These are phyloP conservation scores for Tetragnatha montana DNA, from an alignment of 2,888 invertebrate species.

Conservation along the genomic window DNA sequence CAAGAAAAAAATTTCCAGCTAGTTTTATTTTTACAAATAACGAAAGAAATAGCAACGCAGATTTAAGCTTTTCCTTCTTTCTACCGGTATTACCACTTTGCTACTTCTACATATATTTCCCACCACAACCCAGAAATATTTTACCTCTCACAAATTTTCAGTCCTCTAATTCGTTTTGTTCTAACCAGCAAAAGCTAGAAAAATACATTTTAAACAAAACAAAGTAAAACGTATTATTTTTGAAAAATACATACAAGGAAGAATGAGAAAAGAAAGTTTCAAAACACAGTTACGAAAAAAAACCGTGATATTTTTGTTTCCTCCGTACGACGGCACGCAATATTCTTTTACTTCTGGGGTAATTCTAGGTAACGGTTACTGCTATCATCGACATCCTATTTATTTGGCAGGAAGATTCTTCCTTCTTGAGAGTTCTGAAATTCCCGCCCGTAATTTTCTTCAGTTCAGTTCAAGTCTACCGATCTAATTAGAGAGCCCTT, in stretches of 20 bases:
- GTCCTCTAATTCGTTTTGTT: neutral
- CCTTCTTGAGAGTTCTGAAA: neutral
- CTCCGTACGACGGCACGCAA: neutral
- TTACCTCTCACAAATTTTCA: neutral
- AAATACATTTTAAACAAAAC: neutral
- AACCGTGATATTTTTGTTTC: neutral
- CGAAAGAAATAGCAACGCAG: neutral
- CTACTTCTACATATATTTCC: neutral
- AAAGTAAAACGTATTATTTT: no score
- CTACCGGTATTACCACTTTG: neutral
- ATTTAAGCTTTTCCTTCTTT: neutral
- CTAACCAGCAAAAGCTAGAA: neutral
- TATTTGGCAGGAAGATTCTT: neutral
- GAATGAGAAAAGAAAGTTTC: neutral
- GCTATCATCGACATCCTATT: neutral
- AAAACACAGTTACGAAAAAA: neutral
- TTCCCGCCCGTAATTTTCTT: neutral
- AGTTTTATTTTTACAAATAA: neutral
- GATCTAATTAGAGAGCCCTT: slow-evolving; percentile 10
- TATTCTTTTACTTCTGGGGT: neutral
- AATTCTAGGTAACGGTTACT: slow-evolving; percentile 6
- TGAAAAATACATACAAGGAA: neutral
- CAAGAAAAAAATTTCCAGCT: no score
- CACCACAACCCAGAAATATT: neutral
- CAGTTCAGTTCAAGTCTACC: neutral